Percentiles rank a stretch among this genome's conserved stretches.
phyloP scores from a whole-genome alignment of 37 sponge, comb jelly and placozoan species.

The Chondrilla cf. caribensis region DNA sequence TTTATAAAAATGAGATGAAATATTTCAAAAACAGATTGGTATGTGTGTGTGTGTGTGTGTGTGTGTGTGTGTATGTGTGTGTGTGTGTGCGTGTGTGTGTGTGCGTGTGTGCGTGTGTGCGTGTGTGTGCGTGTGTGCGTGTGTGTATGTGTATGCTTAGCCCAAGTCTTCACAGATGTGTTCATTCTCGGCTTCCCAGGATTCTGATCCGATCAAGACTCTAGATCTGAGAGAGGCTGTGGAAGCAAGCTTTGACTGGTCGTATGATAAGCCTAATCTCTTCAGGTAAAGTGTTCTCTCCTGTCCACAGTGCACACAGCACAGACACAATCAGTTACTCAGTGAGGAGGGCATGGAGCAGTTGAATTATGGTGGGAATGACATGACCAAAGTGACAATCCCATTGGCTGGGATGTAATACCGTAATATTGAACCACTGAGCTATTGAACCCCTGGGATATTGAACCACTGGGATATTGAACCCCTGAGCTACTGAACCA shows the following conservation, averaged over 20 bases:
- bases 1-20: conserved; percentile 8
- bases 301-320: too few relatives aligned
- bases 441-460: too few relatives aligned
- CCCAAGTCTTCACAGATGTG: too few relatives aligned
- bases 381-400: too few relatives aligned
- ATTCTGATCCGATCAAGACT: not conserved
- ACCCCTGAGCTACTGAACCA: too few relatives aligned
- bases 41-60: conserved; percentile 9
- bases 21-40: not conserved
- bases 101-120: conserved; percentile 12
- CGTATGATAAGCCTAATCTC: not conserved
- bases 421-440: too few relatives aligned
- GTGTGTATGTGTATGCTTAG: not conserved
- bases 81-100: conserved; percentile 15
- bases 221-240: not conserved
- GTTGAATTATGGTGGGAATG: too few relatives aligned
- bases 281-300: too few relatives aligned
- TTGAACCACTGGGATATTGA: too few relatives aligned
- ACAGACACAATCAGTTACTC: too few relatives aligned
- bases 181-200: not conserved
- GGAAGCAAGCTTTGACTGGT: not conserved
- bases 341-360: too few relatives aligned
- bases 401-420: too few relatives aligned
- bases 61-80: conserved; percentile 14
- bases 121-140: conserved; percentile 6